Evolutionary conservation across 2,888 invertebrate species (phyloP).

Genomic region (Elysia crispata): DNA sequence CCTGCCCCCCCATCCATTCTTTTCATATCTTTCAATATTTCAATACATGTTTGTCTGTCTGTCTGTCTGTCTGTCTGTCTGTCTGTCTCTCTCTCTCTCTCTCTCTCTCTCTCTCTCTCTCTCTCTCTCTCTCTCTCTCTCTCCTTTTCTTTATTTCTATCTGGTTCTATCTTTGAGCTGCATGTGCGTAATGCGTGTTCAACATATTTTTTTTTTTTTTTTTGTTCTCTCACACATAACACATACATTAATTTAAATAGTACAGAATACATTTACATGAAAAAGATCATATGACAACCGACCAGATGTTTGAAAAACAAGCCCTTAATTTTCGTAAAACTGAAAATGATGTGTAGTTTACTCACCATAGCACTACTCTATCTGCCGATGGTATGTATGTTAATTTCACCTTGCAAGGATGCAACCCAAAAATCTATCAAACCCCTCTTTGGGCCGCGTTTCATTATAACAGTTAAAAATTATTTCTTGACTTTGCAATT

Average conservation of each 20-base stretch:
- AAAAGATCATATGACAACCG: background rate
- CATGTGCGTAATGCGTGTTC: background rate
- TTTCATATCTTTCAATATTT: background rate
- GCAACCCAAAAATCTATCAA: too few species aligned
- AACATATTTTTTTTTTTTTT: too few species aligned
- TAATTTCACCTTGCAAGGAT: too few species aligned
- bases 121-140: constrained; percentile 29
- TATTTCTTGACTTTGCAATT: too few species aligned
- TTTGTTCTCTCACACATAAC: background rate
- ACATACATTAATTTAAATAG: background rate
- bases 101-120: constrained; percentile 27
- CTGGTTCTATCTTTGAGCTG: constrained; percentile 36
- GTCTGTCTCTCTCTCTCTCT: constrained; percentile 1
- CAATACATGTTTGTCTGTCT: background rate
- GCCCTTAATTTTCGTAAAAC: too few species aligned
- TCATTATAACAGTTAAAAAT: too few species aligned
- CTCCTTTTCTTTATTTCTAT: constrained; percentile 39
- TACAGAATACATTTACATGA: background rate
- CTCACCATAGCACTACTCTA: too few species aligned
- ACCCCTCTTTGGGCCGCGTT: too few species aligned
- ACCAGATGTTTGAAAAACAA: background rate
- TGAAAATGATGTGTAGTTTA: too few species aligned
- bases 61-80: background rate
- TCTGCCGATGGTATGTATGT: too few species aligned
- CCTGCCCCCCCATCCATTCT: background rate